Conservation (phyloP, 2,113 vertebrate genomes). For the Ascaphus truei region DNA sequence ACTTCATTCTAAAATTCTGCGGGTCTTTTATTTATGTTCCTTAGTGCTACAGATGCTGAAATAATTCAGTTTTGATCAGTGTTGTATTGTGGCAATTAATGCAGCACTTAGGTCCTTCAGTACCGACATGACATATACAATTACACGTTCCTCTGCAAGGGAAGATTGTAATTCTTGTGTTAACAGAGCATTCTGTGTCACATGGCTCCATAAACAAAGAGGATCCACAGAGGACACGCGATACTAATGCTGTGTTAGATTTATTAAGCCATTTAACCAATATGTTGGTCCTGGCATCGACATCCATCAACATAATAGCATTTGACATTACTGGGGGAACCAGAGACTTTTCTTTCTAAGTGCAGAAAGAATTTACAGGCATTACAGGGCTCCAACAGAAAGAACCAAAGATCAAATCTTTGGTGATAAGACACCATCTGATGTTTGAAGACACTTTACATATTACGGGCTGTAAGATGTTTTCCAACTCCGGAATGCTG, state of each 20-base stretch:
- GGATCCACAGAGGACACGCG: neutral
- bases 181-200: neutral
- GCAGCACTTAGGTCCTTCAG: neutral
- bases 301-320: conserved; percentile 2
- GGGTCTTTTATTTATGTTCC: too few species aligned
- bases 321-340: neutral
- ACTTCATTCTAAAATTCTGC: too few species aligned
- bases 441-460: too few species aligned
- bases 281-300: neutral
- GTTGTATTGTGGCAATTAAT: neutral
- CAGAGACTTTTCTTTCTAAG: neutral
- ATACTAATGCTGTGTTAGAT: neutral
- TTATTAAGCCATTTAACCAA: conserved; percentile 2
- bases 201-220: neutral
- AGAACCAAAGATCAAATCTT: too few species aligned
- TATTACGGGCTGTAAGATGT: too few species aligned
- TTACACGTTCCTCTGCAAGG: too few species aligned
- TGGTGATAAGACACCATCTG: too few species aligned
- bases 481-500: too few species aligned
- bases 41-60: too few species aligned
- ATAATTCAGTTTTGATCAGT: too few species aligned
- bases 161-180: neutral
- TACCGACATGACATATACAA: neutral
- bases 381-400: neutral
- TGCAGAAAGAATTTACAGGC: neutral